These are phyloP conservation scores for Lepisosteus osseus DNA, from an alignment of 2,113 vertebrate genomes.

Conservation along the genomic window DNA sequence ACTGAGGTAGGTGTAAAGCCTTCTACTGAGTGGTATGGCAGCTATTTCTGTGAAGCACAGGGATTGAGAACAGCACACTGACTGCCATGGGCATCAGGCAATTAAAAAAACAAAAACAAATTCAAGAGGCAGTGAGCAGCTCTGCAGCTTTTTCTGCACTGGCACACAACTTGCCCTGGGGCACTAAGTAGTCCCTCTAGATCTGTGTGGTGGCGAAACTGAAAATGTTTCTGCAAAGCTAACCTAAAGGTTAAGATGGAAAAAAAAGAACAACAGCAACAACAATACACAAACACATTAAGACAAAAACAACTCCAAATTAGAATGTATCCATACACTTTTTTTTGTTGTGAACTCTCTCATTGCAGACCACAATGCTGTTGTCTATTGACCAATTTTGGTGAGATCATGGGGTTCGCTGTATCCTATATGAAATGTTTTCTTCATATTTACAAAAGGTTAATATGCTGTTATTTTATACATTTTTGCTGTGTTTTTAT, in stretches of 20 bases:
- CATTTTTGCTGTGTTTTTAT: too few species aligned
- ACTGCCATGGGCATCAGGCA: background rate
- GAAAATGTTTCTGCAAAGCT: constrained; percentile 48
- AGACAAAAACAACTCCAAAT: background rate
- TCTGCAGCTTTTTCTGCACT: too few species aligned
- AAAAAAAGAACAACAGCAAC: constrained; percentile 28
- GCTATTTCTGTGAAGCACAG: background rate
- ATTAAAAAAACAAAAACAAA: too few species aligned
- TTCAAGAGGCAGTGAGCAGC: too few species aligned
- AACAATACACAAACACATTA: constrained; percentile 36
- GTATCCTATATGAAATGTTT: too few species aligned
- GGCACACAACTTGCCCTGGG: background rate
- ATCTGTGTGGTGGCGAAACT: constrained; percentile 26
- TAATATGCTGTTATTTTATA: too few species aligned
- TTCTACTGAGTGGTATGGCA: background rate
- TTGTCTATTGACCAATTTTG: too few species aligned
- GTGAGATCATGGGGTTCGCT: too few species aligned
- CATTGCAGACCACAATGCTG: too few species aligned
- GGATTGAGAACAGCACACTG: background rate
- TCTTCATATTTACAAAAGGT: too few species aligned
- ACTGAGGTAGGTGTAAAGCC: constrained; percentile 12
- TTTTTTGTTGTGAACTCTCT: too few species aligned
- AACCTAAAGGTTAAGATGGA: constrained; percentile 43
- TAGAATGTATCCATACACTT: too few species aligned
- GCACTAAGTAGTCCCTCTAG: background rate